Percentiles rank a stretch among this genome's conserved stretches.
Conservation (phyloP, 2,113 vertebrate genomes). For the Osmerus mordax region DNA sequence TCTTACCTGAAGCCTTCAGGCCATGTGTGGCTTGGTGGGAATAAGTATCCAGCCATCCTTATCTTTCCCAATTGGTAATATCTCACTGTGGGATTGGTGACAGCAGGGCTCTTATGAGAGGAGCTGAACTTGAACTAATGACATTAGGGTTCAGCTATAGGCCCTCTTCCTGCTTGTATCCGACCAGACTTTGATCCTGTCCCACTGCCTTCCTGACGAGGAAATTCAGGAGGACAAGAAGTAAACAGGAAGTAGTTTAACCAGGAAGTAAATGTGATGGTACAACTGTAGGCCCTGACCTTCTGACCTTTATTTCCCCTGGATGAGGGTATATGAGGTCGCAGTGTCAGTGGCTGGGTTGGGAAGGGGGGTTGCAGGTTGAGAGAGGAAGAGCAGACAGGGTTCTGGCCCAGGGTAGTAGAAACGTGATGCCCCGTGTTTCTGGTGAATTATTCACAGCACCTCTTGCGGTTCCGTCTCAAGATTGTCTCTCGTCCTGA, state of each 20-base stretch:
- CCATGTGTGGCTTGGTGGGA: not conserved
- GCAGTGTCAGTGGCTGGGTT: not conserved
- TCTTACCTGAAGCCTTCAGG: not conserved
- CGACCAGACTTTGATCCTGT: too few relatives aligned
- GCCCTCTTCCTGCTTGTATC: too few relatives aligned
- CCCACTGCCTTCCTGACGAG: too few relatives aligned
- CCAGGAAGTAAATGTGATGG: not conserved
- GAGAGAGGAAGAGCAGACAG: constrained; percentile 9
- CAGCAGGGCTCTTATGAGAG: not conserved
- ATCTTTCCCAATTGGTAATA: not conserved
- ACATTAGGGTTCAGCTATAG: too few relatives aligned
- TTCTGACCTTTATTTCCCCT: constrained; percentile 29
- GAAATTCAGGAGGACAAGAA: not conserved
- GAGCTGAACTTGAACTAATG: too few relatives aligned
- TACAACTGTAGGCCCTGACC: constrained; percentile 13
- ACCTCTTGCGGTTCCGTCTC: constrained; percentile 62
- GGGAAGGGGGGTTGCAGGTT: constrained; percentile 4
- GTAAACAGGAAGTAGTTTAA: not conserved
- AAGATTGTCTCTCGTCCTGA: constrained; percentile 65
- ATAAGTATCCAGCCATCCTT: not conserved
- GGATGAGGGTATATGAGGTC: not conserved
- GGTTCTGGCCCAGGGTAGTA: constrained; percentile 27
- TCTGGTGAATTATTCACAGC: constrained; percentile 77
- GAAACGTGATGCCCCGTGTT: constrained; percentile 61
- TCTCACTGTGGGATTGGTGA: not conserved